Evolutionary conservation across 2,797 vertebrate species (phyloP).

Genomic region (Falco novaeseelandiae): DNA sequence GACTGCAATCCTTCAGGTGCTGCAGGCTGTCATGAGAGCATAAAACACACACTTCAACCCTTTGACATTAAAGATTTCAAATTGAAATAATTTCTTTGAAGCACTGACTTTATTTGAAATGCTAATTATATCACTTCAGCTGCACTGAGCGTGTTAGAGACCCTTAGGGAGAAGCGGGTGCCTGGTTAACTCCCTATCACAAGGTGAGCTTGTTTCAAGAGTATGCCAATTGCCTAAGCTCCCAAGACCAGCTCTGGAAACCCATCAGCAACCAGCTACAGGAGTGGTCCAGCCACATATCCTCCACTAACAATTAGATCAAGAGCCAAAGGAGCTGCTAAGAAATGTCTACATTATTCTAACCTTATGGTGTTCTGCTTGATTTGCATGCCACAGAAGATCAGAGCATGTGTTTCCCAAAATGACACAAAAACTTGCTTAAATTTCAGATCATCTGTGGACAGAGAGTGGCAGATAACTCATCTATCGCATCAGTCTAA

Average conservation of each 20-base stretch:
- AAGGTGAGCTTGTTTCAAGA: not conserved
- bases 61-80: not conserved
- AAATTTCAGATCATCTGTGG: not conserved
- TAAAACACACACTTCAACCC: not conserved
- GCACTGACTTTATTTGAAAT: not conserved
- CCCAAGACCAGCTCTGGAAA: not conserved
- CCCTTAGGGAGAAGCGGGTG: not conserved
- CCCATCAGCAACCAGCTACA: not conserved
- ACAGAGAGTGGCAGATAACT: not conserved
- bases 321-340: not conserved
- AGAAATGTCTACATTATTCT: not conserved
- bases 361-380: rapidly evolving
- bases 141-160: not conserved
- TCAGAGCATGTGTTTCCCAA: not conserved
- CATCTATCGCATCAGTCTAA: not conserved
- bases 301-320: not conserved
- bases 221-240: not conserved
- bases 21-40: not conserved
- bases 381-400: rapidly evolving
- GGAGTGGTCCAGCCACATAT: too few species aligned
- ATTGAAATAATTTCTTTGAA: not conserved
- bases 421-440: not conserved
- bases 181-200: not conserved
- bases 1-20: not conserved
- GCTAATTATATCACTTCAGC: not conserved